Evolutionary conservation across 92 coral and sea anemone genomes (phyloP).

Genomic region (Hydrozoanthus gracilis): DNA sequence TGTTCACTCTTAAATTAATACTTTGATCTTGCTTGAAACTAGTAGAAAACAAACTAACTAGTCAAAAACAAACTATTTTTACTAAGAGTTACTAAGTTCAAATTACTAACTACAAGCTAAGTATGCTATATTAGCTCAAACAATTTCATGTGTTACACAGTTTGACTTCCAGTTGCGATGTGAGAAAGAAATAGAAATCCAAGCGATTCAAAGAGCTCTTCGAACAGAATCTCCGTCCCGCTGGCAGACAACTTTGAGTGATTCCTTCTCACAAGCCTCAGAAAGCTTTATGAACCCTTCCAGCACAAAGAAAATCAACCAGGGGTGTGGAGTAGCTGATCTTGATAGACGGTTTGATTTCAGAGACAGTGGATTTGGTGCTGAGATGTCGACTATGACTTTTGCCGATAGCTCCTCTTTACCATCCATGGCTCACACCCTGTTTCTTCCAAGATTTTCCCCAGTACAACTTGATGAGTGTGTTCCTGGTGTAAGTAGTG

Average conservation of each 20-base stretch:
- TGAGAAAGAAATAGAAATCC: conserved; percentile 45
- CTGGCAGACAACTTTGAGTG: background rate
- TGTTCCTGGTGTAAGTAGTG: background rate
- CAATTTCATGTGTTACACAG: conserved; percentile 5
- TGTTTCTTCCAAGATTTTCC: background rate
- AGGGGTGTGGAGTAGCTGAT: background rate
- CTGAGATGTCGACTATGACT: background rate
- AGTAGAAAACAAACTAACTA: too few relatives aligned
- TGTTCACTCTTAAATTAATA: too few relatives aligned
- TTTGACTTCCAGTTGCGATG: conserved; percentile 9
- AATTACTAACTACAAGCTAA: too few relatives aligned
- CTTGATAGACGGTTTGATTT: background rate
- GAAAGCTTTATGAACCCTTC: background rate
- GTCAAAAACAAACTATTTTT: too few relatives aligned
- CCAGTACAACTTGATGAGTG: background rate
- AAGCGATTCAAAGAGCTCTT: conserved; percentile 48
- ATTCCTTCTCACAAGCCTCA: background rate
- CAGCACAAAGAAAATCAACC: background rate
- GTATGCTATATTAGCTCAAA: too few relatives aligned
- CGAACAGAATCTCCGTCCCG: conserved; percentile 3
- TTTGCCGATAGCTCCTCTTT: background rate
- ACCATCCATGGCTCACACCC: background rate
- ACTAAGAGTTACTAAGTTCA: too few relatives aligned
- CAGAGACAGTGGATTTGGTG: conserved; percentile 9
- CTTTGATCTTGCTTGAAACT: too few relatives aligned